Conservation (phyloP, 2,797 vertebrate genomes). For the Octomys mimax region DNA sequence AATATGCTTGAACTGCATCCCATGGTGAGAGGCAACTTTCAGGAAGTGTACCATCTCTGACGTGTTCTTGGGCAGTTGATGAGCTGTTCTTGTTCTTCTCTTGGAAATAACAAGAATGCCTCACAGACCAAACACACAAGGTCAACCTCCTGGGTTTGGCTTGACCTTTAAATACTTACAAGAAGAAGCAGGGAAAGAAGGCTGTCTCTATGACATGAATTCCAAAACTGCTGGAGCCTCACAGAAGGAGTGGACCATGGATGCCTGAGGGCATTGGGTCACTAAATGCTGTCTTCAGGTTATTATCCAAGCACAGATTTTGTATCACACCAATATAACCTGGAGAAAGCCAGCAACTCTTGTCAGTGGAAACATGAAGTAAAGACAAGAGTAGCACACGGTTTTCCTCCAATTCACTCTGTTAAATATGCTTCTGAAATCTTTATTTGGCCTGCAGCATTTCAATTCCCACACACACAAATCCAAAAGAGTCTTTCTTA, state of each 20-base stretch:
- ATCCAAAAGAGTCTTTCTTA: constrained; percentile 41
- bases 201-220: fast-evolving
- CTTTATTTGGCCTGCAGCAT: not conserved
- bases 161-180: not conserved
- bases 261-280: not conserved
- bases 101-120: not conserved
- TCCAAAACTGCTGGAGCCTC: not conserved
- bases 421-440: not conserved
- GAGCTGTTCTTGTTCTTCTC: not conserved
- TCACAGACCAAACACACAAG: not conserved
- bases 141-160: not conserved
- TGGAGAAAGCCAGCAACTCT: not conserved
- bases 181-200: not conserved
- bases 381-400: not conserved
- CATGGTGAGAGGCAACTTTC: not conserved
- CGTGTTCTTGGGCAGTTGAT: not conserved
- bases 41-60: not conserved
- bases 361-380: not conserved
- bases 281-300: constrained; percentile 1
- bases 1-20: not conserved
- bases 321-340: constrained; percentile 4
- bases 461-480: not conserved
- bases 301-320: constrained; percentile 18
- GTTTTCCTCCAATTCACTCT: not conserved
- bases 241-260: not conserved